phyloP scores from a whole-genome alignment of 2,888 invertebrate species.

The Thumatha senex region DNA sequence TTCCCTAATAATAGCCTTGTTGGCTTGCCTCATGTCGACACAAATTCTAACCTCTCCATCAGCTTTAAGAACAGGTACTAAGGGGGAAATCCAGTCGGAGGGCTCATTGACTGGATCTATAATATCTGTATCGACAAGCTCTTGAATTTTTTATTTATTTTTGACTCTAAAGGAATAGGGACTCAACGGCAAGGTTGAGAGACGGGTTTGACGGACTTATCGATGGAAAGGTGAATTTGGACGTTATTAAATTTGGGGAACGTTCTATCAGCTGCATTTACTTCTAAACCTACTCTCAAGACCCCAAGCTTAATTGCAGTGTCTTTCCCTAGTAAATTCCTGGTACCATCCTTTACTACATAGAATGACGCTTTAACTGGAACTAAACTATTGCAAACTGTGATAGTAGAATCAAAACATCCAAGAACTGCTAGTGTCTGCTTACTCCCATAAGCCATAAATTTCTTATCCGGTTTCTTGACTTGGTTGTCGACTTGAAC shows the following conservation, averaged over 20 bases:
- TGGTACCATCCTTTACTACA: neutral
- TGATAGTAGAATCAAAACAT: neutral
- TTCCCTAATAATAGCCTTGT: no score
- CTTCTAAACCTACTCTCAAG: neutral
- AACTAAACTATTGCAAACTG: no score
- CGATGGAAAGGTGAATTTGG: neutral
- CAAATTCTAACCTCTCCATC: no score
- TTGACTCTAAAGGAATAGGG: neutral
- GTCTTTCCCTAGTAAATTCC: neutral
- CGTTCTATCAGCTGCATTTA: neutral
- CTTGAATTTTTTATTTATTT: neutral
- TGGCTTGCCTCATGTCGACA: no score
- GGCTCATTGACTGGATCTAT: neutral
- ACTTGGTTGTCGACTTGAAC: conserved; percentile 12
- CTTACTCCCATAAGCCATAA: neutral
- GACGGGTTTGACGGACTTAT: neutral
- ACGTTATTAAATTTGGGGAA: neutral
- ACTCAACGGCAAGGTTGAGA: neutral
- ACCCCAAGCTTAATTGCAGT: neutral
- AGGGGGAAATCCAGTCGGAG: conserved; percentile 16
- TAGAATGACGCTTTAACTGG: no score
- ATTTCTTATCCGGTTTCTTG: neutral
- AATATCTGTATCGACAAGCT: neutral
- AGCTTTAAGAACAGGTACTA: no score
- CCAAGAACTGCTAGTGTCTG: neutral